Conservation (phyloP, 2,113 vertebrate species). For the Odocoileus hemionus region DNA sequence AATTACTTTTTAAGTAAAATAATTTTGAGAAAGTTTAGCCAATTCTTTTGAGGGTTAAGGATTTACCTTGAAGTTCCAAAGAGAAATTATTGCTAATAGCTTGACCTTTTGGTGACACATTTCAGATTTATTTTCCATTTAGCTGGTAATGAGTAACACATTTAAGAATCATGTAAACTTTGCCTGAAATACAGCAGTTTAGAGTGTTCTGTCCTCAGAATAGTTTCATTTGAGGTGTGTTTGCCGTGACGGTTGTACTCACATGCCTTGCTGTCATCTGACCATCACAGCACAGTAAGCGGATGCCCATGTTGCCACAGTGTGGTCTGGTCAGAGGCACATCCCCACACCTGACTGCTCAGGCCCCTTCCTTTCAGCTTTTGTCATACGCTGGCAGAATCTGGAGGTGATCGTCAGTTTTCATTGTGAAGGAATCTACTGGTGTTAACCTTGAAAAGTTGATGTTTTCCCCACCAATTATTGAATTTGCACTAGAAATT, state of each 20-base stretch:
- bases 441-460: not conserved
- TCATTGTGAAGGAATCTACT: not conserved
- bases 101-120: not conserved
- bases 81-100: slow-evolving; percentile 17
- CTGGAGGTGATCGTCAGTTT: not conserved
- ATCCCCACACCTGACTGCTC: not conserved
- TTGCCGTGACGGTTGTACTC: not conserved
- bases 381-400: not conserved
- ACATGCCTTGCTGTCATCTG: not conserved
- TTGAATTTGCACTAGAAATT: not conserved
- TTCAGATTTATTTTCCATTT: slow-evolving; percentile 3
- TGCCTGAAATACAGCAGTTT: not conserved
- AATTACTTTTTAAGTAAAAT: not conserved
- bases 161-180: not conserved
- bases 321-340: not conserved
- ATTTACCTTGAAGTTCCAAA: slow-evolving; percentile 21
- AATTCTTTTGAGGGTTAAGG: not conserved
- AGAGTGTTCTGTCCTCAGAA: not conserved
- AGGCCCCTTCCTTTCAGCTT: not conserved
- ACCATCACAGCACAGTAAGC: not conserved
- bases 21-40: not conserved
- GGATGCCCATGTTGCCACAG: not conserved
- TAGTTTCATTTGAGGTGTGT: slow-evolving; percentile 12
- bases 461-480: not conserved
- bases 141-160: not conserved